These are phyloP conservation scores for Panurus biarmicus DNA, from an alignment of 2,113 vertebrate genomes.

Conservation along the genomic window DNA sequence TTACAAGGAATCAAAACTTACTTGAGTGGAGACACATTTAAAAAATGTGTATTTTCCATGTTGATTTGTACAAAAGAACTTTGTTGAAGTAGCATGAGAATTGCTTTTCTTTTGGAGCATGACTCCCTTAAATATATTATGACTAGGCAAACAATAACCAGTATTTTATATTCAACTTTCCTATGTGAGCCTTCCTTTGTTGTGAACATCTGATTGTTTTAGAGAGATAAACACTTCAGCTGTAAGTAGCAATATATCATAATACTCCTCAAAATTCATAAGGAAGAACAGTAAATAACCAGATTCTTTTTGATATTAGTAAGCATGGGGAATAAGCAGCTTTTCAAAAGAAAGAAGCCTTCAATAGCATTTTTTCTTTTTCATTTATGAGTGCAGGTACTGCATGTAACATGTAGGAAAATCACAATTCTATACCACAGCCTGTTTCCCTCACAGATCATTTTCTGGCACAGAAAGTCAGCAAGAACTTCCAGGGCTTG, in stretches of 20 bases:
- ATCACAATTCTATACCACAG: not conserved
- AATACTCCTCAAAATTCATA: not conserved
- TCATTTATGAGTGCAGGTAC: not conserved
- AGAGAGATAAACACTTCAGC: not conserved
- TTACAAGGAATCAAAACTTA: not conserved
- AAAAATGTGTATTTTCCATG: not conserved
- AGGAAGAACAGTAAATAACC: not conserved
- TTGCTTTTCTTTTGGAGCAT: not conserved
- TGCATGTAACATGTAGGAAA: rapidly evolving
- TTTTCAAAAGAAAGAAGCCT: not conserved
- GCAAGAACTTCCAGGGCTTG: not conserved
- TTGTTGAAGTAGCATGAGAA: not conserved
- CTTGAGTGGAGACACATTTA: not conserved
- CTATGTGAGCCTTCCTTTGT: not conserved
- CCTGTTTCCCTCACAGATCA: not conserved
- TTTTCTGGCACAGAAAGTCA: not conserved
- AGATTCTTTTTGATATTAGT: not conserved
- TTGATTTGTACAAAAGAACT: not conserved
- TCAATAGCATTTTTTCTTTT: not conserved
- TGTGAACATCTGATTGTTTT: not conserved
- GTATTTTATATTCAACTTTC: not conserved
- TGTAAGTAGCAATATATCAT: not conserved
- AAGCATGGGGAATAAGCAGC: not conserved
- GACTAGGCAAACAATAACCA: not conserved
- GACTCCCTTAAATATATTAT: not conserved